phyloP scores from a whole-genome alignment of 2,888 invertebrate genomes.

The Malacosoma neustria region DNA sequence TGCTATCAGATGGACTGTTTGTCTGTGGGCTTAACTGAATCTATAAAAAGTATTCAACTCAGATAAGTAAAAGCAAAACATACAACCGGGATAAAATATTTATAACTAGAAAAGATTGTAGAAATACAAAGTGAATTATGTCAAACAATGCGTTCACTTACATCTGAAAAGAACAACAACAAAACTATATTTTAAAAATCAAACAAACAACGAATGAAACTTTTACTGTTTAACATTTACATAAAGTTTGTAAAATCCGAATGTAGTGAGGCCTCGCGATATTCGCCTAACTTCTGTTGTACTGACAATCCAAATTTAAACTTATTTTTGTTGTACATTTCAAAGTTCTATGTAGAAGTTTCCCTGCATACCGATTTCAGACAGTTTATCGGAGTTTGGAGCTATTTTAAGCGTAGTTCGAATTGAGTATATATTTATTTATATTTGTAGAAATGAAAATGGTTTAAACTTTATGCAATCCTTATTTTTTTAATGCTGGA shows the following conservation, averaged over 20 bases:
- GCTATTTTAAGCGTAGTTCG: background rate
- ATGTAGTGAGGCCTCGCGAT: slow-evolving; percentile 1
- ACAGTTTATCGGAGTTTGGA: background rate
- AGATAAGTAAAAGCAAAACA: too few species aligned
- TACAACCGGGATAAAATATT: too few species aligned
- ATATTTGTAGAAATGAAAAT: too few species aligned
- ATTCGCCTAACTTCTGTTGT: slow-evolving; percentile 3
- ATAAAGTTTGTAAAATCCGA: slow-evolving; percentile 5
- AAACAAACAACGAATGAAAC: slow-evolving; percentile 2
- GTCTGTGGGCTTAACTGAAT: too few species aligned
- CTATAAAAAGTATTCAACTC: too few species aligned
- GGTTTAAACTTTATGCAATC: too few species aligned
- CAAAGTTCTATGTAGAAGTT: background rate
- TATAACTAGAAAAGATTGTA: too few species aligned
- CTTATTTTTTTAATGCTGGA: too few species aligned
- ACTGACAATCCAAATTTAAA: background rate
- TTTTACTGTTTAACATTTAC: slow-evolving; percentile 4
- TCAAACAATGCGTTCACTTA: too few species aligned
- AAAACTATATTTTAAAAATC: background rate
- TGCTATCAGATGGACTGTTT: too few species aligned
- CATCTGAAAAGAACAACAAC: background rate
- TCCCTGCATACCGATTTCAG: background rate
- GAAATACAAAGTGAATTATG: too few species aligned
- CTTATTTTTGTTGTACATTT: background rate
- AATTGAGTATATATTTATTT: too few species aligned